These are phyloP conservation scores for Scaptomyza montana DNA, from an alignment of 1,140 invertebrate species.

Conservation along the genomic window DNA sequence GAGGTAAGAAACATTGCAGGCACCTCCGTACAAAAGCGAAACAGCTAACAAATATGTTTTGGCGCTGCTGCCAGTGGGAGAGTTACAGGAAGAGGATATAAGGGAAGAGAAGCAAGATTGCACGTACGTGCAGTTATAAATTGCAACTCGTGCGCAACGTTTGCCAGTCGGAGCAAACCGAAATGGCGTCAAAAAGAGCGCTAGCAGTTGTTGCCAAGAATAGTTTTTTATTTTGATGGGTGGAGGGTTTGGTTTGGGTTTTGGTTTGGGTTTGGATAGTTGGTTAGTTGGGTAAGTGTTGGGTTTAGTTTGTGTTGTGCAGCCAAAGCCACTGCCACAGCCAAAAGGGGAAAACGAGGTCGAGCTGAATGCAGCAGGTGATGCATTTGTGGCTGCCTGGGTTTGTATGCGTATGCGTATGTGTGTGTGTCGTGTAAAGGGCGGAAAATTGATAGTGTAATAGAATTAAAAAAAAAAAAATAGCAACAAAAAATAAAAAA, in stretches of 20 bases:
- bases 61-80: constrained; percentile 43
- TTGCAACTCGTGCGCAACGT: constrained; percentile 72
- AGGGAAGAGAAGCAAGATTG: constrained; percentile 19
- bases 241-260: constrained; percentile 28
- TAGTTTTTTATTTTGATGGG: constrained; percentile 34
- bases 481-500: constrained; percentile 53
- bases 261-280: no score
- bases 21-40: constrained; percentile 63
- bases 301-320: constrained; percentile 11
- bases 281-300: constrained; percentile 11
- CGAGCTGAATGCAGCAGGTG: constrained; percentile 40
- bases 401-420: neutral
- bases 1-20: constrained; percentile 18
- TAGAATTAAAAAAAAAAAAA: constrained; percentile 68
- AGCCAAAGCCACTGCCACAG: neutral
- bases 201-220: neutral
- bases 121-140: constrained; percentile 80
- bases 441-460: constrained; percentile 57
- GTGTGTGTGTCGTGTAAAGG: constrained; percentile 31
- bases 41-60: constrained; percentile 77
- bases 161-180: constrained; percentile 44
- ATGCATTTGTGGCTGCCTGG: constrained; percentile 42
- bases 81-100: neutral
- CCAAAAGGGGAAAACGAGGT: constrained; percentile 6
- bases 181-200: constrained; percentile 26